Evolutionary conservation across 2,888 invertebrate genomes (phyloP), one percentile per base, ranked within the genome.

Genomic region (Platynereis dumerilii): DNA sequence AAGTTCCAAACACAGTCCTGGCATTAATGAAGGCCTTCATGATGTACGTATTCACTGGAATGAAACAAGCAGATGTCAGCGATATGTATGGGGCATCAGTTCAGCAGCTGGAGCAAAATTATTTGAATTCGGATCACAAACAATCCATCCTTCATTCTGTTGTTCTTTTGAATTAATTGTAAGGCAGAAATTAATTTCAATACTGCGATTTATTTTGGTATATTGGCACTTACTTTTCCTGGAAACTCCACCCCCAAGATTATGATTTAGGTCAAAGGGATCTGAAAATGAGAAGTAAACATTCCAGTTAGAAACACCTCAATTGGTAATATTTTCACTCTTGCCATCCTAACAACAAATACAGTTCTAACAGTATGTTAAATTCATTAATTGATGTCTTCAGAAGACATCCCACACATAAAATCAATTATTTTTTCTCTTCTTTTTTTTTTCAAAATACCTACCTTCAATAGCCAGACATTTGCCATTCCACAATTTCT

Each of bases 251-350:
- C 84, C 82, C 22, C 88, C 88, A 45, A 89, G 79, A 75, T 89
- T 89, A 74, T 88, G 88, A 65, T 74, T 82, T 42, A 86, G 78
- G 74, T 88, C 87, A 82, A 89, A 89, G 7, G 89, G 89, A 82
- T 89, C 89, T 85, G 73, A 58, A 76, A 77, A 54, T 60, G 71
- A 64, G n/a, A 59, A 5, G 39, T 39, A 10, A 56, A 27, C 10
- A 10, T 10, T 7, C 20, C 10, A 22, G 10, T 10, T 17, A 42
- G 42, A 42, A 42, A 12, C 17, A 17, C 42, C 10, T 42, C 42
- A 42, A 10, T 42, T 42, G 42, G n/a, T n/a, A n/a, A n/a, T n/a
- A n/a, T n/a, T n/a, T n/a, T n/a, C n/a, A n/a, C n/a, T n/a, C n/a
- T n/a, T n/a, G n/a, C n/a, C n/a, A n/a, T n/a, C n/a, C n/a, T n/a